Evolutionary conservation across 2,113 vertebrate species (phyloP), one percentile per base, ranked within the genome.

Genomic region (Setophaga kirtlandii): DNA sequence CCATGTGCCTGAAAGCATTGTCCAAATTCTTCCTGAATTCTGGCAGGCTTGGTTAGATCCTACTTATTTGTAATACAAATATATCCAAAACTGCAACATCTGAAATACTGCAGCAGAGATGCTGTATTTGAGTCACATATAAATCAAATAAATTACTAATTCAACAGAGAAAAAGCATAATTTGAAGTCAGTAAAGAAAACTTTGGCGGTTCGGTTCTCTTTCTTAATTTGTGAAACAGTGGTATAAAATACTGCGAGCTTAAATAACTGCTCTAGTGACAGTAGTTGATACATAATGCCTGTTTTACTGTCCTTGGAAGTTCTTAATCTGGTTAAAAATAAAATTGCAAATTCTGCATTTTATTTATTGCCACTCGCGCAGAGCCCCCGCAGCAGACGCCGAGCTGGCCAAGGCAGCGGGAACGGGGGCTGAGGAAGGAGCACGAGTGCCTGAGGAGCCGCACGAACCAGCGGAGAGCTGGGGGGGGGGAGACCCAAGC

Each of bases 321-420:
- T 4, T 5, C 20, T 4, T 1, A 3, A 41, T 3, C 6, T 4
- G 11, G 6, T 6, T 11, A 4, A 49, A 60, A 52, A 28, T 5
- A 6, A 7, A 3, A 28, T 2, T 5, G 5, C 8, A 12, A 24
- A 9, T 0, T 3, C 12, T 5, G 20, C 5, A 8, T 31, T 31
- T 52, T 11, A 37, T 5, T 12, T 24, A 23, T 14, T 2, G 5
- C 14, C 3, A 37, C 8, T 7, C 1, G 25, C 1, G 49, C 53
- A 4, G 37, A n/a, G 9, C 4, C 50, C 21, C n/a, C 22, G 5
- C 68, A 12, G 24, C 55, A n/a, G 15, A 2, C 4, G 33, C 55
- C 58, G 4, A 6, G 55, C 59, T 3, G 12, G 15, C 9, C 17
- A 18, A 14, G 33, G 41, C 30, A 37, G 47, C 22, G 17, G 31